A percentile compares a stretch with the other conserved stretches of the same genome.
Conservation (phyloP, 2,888 invertebrate species). For the Eilema caniola region DNA sequence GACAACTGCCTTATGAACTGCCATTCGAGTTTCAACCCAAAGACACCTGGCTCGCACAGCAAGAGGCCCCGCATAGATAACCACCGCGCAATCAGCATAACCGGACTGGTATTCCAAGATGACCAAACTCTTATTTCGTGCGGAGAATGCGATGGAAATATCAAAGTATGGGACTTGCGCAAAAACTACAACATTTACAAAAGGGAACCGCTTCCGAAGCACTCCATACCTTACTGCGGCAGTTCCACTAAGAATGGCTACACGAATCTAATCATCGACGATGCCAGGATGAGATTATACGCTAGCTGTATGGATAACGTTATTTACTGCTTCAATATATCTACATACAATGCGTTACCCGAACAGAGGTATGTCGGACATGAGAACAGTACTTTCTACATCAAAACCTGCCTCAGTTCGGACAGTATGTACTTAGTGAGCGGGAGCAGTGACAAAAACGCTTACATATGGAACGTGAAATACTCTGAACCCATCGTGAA, state of each 20-base stretch:
- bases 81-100: conserved; percentile 91
- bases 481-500: conserved; percentile 89
- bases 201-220: conserved; percentile 90
- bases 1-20: conserved; percentile 91
- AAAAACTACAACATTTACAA: conserved; percentile 91
- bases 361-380: conserved; percentile 90
- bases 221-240: conserved; percentile 91
- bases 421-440: conserved; percentile 94
- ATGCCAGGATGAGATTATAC: conserved; percentile 89
- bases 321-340: conserved; percentile 94
- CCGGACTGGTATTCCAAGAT: conserved; percentile 94
- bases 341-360: conserved; percentile 89
- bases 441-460: conserved; percentile 95
- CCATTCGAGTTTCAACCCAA: conserved; percentile 83
- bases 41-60: conserved; percentile 85
- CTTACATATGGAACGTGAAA: conserved; percentile 94
- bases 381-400: conserved; percentile 93
- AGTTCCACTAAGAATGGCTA: conserved; percentile 90
- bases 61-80: conserved; percentile 80
- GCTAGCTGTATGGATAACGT: conserved; percentile 95
- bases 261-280: conserved; percentile 92
- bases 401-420: conserved; percentile 93
- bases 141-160: conserved; percentile 94
- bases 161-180: conserved; percentile 95
- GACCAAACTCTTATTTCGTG: conserved; percentile 93